phyloP scores from a whole-genome alignment of 2,888 invertebrate genomes.

The Caenorhabditis wallacei region DNA sequence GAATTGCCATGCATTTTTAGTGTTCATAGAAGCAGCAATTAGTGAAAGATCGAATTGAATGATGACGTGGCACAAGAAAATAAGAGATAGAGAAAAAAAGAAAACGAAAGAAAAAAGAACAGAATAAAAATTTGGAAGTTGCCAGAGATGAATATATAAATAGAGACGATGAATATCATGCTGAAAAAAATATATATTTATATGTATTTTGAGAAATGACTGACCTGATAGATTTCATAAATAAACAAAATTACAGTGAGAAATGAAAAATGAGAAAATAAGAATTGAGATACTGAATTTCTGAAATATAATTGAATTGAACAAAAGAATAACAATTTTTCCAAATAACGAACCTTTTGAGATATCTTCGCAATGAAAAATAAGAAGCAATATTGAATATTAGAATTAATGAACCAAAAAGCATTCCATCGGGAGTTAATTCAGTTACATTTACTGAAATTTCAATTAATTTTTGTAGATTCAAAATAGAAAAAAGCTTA shows the following conservation, averaged over 20 bases:
- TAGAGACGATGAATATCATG: slow-evolving; percentile 58
- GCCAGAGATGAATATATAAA: slow-evolving; percentile 55
- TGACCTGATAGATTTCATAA: slow-evolving; percentile 37
- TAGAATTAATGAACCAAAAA: slow-evolving; percentile 27
- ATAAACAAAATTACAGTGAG: slow-evolving; percentile 10
- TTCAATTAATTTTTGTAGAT: no score
- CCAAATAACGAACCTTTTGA: slow-evolving; percentile 44
- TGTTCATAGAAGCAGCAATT: slow-evolving; percentile 38
- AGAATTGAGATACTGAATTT: slow-evolving; percentile 32
- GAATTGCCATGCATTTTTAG: slow-evolving; percentile 43
- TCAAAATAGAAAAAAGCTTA: neutral
- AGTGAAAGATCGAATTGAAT: slow-evolving; percentile 46
- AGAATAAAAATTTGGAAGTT: slow-evolving; percentile 49
- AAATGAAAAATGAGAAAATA: slow-evolving; percentile 45
- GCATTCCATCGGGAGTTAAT: slow-evolving; percentile 26
- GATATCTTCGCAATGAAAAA: slow-evolving; percentile 32
- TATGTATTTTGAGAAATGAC: neutral
- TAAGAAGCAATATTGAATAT: slow-evolving; percentile 23
- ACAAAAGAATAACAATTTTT: no score
- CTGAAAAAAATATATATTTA: slow-evolving; percentile 36
- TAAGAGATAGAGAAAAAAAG: slow-evolving; percentile 33
- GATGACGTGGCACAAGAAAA: slow-evolving; percentile 52
- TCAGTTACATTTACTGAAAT: slow-evolving; percentile 46
- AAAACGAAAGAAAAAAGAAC: slow-evolving; percentile 43
- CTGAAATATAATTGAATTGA: slow-evolving; percentile 43